phyloP scores from a whole-genome alignment of 2,797 vertebrate species.

The Coranthus polyacanthus region DNA sequence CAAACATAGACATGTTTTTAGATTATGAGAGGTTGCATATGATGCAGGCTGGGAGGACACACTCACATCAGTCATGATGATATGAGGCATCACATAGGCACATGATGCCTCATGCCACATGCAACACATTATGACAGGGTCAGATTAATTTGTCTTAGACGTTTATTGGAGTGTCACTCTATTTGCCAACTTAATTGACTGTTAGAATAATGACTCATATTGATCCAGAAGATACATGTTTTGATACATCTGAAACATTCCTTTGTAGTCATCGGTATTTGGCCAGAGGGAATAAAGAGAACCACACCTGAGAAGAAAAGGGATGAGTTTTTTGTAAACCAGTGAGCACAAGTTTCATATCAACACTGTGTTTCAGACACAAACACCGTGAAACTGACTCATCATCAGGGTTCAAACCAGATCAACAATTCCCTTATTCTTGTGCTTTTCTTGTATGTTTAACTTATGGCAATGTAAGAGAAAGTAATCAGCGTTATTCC shows the following conservation, averaged over 20 bases:
- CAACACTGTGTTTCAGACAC: constrained; percentile 12
- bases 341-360: constrained; percentile 66
- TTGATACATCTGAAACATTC: constrained; percentile 58
- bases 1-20: no score
- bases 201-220: constrained; percentile 51
- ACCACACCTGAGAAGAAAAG: constrained; percentile 43
- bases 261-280: constrained; percentile 39
- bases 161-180: constrained; percentile 2
- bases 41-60: no score
- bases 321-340: constrained; percentile 36
- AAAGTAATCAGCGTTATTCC: constrained; percentile 17
- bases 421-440: constrained; percentile 1
- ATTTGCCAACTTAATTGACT: constrained; percentile 11
- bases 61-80: no score
- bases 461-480: constrained; percentile 46
- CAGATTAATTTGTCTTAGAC: constrained; percentile 3
- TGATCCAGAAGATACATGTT: constrained; percentile 56
- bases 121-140: background rate
- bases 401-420: constrained; percentile 1
- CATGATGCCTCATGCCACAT: no score
- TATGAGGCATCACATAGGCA: no score
- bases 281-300: constrained; percentile 34
- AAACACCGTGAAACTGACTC: constrained; percentile 23
- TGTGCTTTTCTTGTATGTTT: constrained; percentile 50
- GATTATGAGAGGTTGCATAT: no score